Percentiles rank a stretch among this genome's conserved stretches.
These are phyloP conservation scores for Cyclura pinguis DNA, from an alignment of 2,797 vertebrate species.

Conservation along the genomic window DNA sequence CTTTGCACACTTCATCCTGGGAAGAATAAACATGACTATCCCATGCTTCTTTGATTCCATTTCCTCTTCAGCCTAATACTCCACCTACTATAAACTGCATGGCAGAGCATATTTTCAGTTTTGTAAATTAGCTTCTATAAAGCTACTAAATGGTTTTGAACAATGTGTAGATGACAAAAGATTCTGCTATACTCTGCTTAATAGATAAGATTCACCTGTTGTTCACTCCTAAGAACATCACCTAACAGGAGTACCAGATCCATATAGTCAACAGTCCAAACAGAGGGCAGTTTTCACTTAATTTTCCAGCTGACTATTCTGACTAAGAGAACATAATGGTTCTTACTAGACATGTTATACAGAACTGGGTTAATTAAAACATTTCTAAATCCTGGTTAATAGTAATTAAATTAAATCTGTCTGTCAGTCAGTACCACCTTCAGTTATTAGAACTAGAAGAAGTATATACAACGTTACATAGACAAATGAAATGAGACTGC, in stretches of 20 bases:
- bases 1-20: background rate
- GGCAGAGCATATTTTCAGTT: background rate
- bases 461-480: too few relatives aligned
- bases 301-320: background rate
- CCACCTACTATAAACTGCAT: background rate
- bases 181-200: background rate
- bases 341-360: background rate
- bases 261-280: background rate
- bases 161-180: background rate
- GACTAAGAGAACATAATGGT: background rate
- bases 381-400: background rate
- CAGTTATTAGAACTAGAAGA: background rate
- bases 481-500: background rate
- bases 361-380: background rate
- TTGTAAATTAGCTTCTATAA: background rate
- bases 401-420: background rate
- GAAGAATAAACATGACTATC: background rate
- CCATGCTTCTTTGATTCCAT: background rate
- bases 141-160: background rate
- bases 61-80: background rate
- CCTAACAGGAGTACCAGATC: background rate
- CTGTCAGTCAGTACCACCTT: too few relatives aligned
- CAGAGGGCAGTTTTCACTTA: background rate
- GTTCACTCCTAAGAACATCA: background rate
- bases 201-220: background rate